Conservation (phyloP, 30 jellyfish, hydroid and myxozoan genomes). For the Haliclystus octoradiatus region DNA sequence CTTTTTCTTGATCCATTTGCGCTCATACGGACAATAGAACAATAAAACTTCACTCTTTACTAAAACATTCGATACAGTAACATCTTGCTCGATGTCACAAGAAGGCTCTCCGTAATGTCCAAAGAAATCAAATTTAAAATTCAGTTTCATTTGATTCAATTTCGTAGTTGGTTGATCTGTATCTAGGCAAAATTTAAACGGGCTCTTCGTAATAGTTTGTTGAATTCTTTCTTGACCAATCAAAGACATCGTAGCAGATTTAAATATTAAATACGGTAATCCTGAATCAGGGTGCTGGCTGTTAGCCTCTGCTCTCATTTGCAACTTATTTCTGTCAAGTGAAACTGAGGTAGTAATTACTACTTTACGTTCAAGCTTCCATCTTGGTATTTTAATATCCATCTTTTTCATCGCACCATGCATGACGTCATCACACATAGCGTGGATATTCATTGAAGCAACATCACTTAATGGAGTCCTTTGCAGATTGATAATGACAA, state of each 20-base stretch:
- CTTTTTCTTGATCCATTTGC: constrained; percentile 23
- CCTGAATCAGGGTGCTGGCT: constrained; percentile 39
- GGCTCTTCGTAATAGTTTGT: constrained; percentile 28
- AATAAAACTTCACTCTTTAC: constrained; percentile 15
- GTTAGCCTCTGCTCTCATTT: constrained; percentile 1
- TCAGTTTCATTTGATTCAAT: background rate
- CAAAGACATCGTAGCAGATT: constrained; percentile 6
- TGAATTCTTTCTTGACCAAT: background rate
- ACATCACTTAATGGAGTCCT: constrained; percentile 52
- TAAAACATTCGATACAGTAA: background rate
- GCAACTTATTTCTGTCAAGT: background rate
- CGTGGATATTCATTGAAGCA: constrained; percentile 43
- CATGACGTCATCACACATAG: constrained; percentile 80
- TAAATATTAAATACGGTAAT: constrained; percentile 46
- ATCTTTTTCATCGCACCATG: constrained; percentile 49
- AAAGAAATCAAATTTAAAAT: constrained; percentile 28
- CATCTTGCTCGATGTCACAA: background rate
- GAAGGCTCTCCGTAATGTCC: constrained; percentile 75
- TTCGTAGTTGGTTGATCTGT: background rate
- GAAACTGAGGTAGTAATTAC: background rate
- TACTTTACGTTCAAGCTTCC: constrained; percentile 59
- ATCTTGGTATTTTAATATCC: constrained; percentile 41
- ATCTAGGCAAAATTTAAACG: constrained; percentile 10
- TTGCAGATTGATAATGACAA: constrained; percentile 70
- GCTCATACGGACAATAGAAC: constrained; percentile 42